Evolutionary conservation across 2,888 invertebrate genomes (phyloP).

Genomic region (Ctenicera cuprea): DNA sequence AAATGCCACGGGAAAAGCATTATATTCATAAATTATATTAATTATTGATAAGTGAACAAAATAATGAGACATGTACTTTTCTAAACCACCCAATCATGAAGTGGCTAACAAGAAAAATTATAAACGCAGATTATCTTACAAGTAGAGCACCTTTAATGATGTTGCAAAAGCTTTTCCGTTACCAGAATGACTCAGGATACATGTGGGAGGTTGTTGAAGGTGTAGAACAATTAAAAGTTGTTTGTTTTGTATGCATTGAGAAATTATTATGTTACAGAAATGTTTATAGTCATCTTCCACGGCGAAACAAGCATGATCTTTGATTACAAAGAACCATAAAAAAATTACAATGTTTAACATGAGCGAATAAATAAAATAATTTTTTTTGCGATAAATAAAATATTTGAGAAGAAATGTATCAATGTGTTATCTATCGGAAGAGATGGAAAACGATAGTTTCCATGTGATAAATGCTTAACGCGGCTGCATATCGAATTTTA

Average conservation of each 20-base stretch:
- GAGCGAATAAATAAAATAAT: too few species aligned
- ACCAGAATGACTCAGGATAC: conserved; percentile 27
- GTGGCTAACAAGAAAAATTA: neutral
- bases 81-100: neutral
- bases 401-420: too few species aligned
- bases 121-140: conserved; percentile 23
- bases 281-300: neutral
- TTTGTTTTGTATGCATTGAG: neutral
- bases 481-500: too few species aligned
- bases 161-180: conserved; percentile 26
- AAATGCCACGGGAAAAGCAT: neutral
- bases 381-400: too few species aligned
- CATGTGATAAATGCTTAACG: too few species aligned
- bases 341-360: too few species aligned
- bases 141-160: conserved; percentile 12
- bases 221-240: conserved; percentile 10
- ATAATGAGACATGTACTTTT: neutral
- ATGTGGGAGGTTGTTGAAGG: conserved; percentile 3
- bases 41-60: neutral
- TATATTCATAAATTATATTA: too few species aligned
- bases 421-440: too few species aligned
- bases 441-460: too few species aligned
- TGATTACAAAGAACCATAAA: too few species aligned
- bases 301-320: too few species aligned
- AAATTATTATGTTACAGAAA: neutral